These are phyloP conservation scores for Acipenser ruthenus DNA, from an alignment of 2,797 vertebrate genomes.

Conservation along the genomic window DNA sequence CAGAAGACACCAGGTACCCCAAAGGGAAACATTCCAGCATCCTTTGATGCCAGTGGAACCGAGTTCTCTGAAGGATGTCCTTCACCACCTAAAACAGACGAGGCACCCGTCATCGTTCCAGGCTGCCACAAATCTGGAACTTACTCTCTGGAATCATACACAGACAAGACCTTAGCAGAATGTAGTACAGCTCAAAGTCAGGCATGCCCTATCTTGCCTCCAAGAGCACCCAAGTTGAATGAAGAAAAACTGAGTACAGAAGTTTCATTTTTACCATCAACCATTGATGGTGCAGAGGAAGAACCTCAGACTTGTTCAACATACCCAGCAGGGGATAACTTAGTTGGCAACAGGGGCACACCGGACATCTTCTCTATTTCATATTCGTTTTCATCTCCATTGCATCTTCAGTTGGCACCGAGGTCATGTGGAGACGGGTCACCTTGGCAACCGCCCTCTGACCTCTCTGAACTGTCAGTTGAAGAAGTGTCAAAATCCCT, in stretches of 20 bases:
- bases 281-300: conserved; percentile 58
- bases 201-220: conserved; percentile 87
- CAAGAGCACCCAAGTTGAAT: conserved; percentile 70
- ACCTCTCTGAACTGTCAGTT: conserved; percentile 81
- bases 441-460: conserved; percentile 78
- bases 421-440: conserved; percentile 67
- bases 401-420: conserved; percentile 55
- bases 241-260: conserved; percentile 56
- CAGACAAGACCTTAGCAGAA: conserved; percentile 62
- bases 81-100: conserved; percentile 40
- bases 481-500: conserved; percentile 90
- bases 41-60: conserved; percentile 63
- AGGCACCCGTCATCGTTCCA: conserved; percentile 39
- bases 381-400: conserved; percentile 58
- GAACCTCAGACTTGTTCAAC: conserved; percentile 45
- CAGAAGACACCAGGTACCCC: conserved; percentile 78
- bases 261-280: conserved; percentile 42
- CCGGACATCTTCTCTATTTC: conserved; percentile 58
- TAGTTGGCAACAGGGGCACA: conserved; percentile 50
- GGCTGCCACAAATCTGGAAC: conserved; percentile 82
- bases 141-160: conserved; percentile 77
- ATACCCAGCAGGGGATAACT: conserved; percentile 54
- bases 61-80: conserved; percentile 37
- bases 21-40: conserved; percentile 75
- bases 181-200: conserved; percentile 74